Conservation (phyloP, 2,888 invertebrate genomes). For the Harpagoxenus sublaevis region DNA sequence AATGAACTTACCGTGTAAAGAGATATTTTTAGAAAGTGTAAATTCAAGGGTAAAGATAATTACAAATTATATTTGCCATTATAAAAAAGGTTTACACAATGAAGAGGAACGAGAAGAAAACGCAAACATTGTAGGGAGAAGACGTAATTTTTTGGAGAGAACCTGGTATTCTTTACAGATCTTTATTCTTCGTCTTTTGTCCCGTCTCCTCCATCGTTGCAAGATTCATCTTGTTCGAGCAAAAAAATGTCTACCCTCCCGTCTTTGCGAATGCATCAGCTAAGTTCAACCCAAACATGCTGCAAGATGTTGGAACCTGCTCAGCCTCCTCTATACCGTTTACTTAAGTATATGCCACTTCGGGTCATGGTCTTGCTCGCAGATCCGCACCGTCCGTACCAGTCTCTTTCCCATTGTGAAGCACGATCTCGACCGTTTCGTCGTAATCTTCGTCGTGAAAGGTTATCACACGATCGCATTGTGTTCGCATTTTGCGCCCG, state of each 20-base stretch:
- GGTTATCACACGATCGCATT: conserved; percentile 52
- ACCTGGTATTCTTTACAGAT: neutral
- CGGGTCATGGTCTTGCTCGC: conserved; percentile 61
- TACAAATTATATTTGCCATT: neutral
- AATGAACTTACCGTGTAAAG: neutral
- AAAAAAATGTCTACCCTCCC: neutral
- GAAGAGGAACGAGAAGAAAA: neutral
- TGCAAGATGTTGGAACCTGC: conserved; percentile 4
- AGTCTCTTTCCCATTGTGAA: conserved; percentile 54
- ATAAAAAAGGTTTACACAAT: neutral
- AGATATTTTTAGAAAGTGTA: neutral
- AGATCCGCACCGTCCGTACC: conserved; percentile 55
- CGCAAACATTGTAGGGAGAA: neutral
- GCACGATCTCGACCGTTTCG: conserved; percentile 26
- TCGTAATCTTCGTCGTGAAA: conserved; percentile 48
- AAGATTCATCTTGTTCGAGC: neutral
- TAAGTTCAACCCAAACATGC: neutral
- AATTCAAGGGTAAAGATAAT: neutral
- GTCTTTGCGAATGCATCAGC: neutral
- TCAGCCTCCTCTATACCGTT: conserved; percentile 35
- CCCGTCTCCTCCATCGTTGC: neutral
- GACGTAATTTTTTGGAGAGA: neutral
- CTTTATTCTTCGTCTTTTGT: neutral
- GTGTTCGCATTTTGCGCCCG: conserved; percentile 40
- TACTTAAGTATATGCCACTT: conserved; percentile 21